phyloP scores from a whole-genome alignment of 2,888 invertebrate species.

The Eupithecia subumbrata region DNA sequence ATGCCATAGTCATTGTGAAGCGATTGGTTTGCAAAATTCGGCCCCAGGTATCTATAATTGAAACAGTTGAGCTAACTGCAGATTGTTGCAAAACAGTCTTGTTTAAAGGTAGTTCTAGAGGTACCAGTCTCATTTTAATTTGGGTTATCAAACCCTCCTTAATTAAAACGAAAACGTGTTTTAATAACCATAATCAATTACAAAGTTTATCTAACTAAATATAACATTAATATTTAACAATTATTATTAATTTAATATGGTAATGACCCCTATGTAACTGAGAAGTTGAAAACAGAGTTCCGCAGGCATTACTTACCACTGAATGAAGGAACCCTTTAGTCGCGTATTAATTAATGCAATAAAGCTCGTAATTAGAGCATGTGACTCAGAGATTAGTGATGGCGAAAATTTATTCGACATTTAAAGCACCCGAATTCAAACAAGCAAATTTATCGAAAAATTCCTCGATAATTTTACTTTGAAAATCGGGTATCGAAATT shows the following conservation, averaged over 20 bases:
- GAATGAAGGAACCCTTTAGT: conserved; percentile 78
- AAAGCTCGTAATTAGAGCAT: conserved; percentile 78
- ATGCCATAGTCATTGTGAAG: no score
- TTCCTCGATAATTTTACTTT: no score
- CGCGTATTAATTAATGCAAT: conserved; percentile 82
- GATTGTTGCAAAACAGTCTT: background rate
- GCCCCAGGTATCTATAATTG: background rate
- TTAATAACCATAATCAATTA: conserved; percentile 15
- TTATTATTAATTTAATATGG: conserved; percentile 57
- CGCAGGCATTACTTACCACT: conserved; percentile 59
- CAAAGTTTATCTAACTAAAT: conserved; percentile 20
- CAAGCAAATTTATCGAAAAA: background rate
- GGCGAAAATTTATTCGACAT: conserved; percentile 41
- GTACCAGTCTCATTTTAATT: background rate
- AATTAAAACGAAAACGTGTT: conserved; percentile 10
- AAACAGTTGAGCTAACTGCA: conserved; percentile 2
- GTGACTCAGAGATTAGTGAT: conserved; percentile 62
- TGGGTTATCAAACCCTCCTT: background rate
- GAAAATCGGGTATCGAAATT: no score
- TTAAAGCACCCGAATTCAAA: background rate
- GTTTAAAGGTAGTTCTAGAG: background rate
- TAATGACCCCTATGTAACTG: conserved; percentile 68
- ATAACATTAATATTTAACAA: conserved; percentile 44
- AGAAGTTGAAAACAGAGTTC: conserved; percentile 51
- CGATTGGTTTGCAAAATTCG: no score